Evolutionary conservation across 2,113 vertebrate genomes (phyloP).

Genomic region (Oryzias curvinotus): DNA sequence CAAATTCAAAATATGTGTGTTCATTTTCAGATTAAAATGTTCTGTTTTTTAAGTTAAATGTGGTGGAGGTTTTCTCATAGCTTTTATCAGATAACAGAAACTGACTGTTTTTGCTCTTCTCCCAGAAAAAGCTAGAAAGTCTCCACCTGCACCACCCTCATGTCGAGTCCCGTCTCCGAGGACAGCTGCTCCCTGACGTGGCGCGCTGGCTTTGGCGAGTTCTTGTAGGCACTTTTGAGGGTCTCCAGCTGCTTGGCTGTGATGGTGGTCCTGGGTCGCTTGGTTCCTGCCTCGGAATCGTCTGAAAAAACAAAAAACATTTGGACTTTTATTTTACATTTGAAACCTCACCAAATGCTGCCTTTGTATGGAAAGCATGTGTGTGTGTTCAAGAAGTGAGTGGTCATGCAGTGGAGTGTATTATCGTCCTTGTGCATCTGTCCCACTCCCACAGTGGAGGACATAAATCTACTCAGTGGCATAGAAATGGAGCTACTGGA

Average conservation of each 20-base stretch:
- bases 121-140: not conserved
- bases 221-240: constrained; percentile 97
- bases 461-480: constrained; percentile 73
- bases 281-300: constrained; percentile 93
- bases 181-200: constrained; percentile 97
- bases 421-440: constrained; percentile 71
- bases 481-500: constrained; percentile 68
- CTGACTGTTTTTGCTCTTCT: too few relatives aligned
- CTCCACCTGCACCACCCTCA: constrained; percentile 96
- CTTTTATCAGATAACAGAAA: too few relatives aligned
- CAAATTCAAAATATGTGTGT: too few relatives aligned
- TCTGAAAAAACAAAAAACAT: constrained; percentile 77
- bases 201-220: constrained; percentile 94
- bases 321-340: constrained; percentile 21
- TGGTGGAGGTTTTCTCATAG: too few relatives aligned
- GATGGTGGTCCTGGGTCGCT: constrained; percentile 96
- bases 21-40: too few relatives aligned
- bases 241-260: constrained; percentile 99
- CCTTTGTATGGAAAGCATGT: constrained; percentile 9
- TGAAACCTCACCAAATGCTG: constrained; percentile 17
- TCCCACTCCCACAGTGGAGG: constrained; percentile 58
- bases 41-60: too few relatives aligned
- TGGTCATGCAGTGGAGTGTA: constrained; percentile 45
- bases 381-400: constrained; percentile 44
- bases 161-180: constrained; percentile 96